Evolutionary conservation across 2,113 vertebrate genomes (phyloP), one percentile per base, ranked within the genome.

Genomic region (Dipodomys stephensi): DNA sequence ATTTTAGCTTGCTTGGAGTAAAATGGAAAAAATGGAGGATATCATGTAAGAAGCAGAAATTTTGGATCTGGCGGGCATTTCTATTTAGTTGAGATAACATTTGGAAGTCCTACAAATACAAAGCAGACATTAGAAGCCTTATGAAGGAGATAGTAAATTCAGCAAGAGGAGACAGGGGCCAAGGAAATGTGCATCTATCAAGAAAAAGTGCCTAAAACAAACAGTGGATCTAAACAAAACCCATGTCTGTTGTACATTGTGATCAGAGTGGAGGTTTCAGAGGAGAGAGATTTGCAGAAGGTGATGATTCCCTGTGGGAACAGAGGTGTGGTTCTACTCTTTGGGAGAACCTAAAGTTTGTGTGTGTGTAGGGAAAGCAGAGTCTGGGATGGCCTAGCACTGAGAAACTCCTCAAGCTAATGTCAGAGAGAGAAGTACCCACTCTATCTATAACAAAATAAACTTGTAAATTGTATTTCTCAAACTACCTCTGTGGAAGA

Each of bases 401-500:
- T 76, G 32, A 6, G 11, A 35, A 44, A 16, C 49, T 53, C 18
- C 11, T 64, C 53, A 89, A 64, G 83, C 19, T 94, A 49, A 81
- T 1, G 1, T 69, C 76, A 83, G 77, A 88, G 79, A 72, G 27
- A 62, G 7, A 72, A 73, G 44, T 32, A 65, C 44, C 15, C 44
- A 53, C 4, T 49, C 35, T 27, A 69, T 64, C 57, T 25, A 0
- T 7, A 65, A 77, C 44, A 67, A 90, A 88, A 18, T n/a, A 69
- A 15, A 25, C 46, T 39, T 88, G 30, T 60, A 68, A 83, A 80
- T 80, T 73, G 25, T 28, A 25, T 57, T 95, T 83, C 67, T 86
- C 27, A 92, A 95, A 76, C 82, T 73, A 18, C 22, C 57, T 92
- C 46, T 90, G 23, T 77, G 32, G 25, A 71, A 85, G 60, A 83